Evolutionary conservation across 2,797 vertebrate species (phyloP), one percentile per base, ranked within the genome.

Genomic region (Merluccius polli): DNA sequence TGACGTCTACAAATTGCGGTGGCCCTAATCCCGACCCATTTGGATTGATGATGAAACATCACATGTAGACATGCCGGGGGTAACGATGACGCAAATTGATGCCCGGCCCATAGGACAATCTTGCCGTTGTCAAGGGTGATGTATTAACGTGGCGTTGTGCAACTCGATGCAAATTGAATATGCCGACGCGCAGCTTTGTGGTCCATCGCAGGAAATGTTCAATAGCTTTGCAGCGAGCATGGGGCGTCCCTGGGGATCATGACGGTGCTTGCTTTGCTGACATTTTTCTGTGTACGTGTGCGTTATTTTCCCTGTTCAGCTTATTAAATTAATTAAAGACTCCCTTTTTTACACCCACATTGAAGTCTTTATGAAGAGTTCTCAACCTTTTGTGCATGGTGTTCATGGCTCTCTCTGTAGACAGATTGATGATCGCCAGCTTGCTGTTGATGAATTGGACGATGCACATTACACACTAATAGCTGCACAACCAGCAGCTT

Each of bases 121-220:
- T 29, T n/a, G 73, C 36, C 63, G 73, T 72, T 41, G 77, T 75
- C 59, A 35, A 35, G 70, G 52, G 73, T 75, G 77, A 79, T 75
- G 44, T 75, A 72, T 75, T 44, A 72, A 72, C 67, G 65, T 18
- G 4, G 41, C 65, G 44, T 74, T 74, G 44, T 44, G 69, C 52
- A 44, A 71, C 70, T 75, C 35, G 36, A 65, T 75, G 69, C 48
- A 71, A 78, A 78, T 78, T 78, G 69, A 78, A 78, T 78, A 74
- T 70, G 77, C 67, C 27, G 35, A 48, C n/a, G 27, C 71, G 35
- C 31, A 8, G 6, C 33, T 36, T 35, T 24, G 71, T 38, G 70
- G 11, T 18, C 24, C 31, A 9, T 24, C 8, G n/a, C 52, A 63
- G 52, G 52, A 63, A 63, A 27, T 63, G 52, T 63, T 63, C 71